Base-by-base conservation (phyloP, 2,888 invertebrate genomes). In the Abscondita cerata region DNA sequence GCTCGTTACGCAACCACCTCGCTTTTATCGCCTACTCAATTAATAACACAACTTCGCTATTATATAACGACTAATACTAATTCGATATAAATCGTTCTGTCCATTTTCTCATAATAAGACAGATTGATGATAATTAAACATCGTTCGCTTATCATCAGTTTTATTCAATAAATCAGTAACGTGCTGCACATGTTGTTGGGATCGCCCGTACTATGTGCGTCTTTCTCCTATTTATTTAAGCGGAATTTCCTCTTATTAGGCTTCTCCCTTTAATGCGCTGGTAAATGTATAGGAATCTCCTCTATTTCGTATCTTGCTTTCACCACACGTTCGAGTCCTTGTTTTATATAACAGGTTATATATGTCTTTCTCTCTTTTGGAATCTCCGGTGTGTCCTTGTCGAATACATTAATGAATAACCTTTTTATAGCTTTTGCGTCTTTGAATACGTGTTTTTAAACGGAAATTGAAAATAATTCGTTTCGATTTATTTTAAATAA, bases 261-360 rank as follows among this genome's bases (percentile, higher is more conserved):
- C 52, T 59, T 74, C 71, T 74, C 67, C 46, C 38, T 63, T 50
- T 60, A 59, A 52, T 60, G 65, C 55, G 61, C 58, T 55, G 65
- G 62, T 52, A 41, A 33, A 52, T 54, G 61, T 59, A 52, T 62
- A 55, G 65, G 65, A 65, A 65, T 62, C 65, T 64, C 66, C 59
- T n/a, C n/a, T 51, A 50, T 60, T 47, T 53, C 34, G 64, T 46
- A 38, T 65, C 64, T 65, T 58, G 41, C 59, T 62, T 61, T 47
- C 50, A 56, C 50, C 62, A 58, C 59, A 60, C 67, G 67, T 67
- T 69, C n/a, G n/a, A 70, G 73, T 77, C 76, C 75, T 77, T 76
- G 75, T 77, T 76, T 75, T 75, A 75, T 73, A 76, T 77, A 78
- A 78, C 77, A 77, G 77, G 77, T 77, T 75, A 72, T n/a, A n/a